These are phyloP conservation scores for Rousettus madagascariensis DNA, from an alignment of 2,797 vertebrate species.

Conservation along the genomic window DNA sequence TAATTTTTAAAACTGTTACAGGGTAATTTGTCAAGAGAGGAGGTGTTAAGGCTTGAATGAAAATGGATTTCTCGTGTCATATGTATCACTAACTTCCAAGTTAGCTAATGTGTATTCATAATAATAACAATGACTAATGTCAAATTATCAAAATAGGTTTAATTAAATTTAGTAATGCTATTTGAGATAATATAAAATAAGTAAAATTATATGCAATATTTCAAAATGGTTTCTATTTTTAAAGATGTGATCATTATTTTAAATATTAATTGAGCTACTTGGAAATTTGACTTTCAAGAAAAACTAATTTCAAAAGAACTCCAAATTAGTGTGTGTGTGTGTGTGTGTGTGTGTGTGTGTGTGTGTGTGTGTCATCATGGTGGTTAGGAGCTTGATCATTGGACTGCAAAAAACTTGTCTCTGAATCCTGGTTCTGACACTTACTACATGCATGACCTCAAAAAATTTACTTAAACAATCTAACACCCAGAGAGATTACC, in stretches of 20 bases:
- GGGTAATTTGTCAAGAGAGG: not conserved
- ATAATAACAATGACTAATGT: not conserved
- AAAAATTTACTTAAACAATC: not conserved
- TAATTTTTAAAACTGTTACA: not conserved
- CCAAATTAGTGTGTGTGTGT: not conserved
- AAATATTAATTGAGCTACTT: not conserved
- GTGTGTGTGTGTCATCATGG: not conserved
- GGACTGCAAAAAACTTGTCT: not conserved
- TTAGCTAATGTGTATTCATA: not conserved
- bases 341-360: not conserved
- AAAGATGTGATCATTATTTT: not conserved
- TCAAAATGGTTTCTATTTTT: slow-evolving; percentile 2
- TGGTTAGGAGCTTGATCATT: not conserved
- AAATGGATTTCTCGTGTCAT: not conserved
- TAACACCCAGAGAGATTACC: not conserved
- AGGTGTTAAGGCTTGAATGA: not conserved
- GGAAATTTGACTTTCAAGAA: not conserved
- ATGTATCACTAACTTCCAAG: not conserved
- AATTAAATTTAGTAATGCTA: not conserved
- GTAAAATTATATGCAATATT: not conserved
- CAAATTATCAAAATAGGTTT: not conserved
- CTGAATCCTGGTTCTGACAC: not conserved
- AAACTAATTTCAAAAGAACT: not conserved
- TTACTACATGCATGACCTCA: not conserved
- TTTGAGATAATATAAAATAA: slow-evolving; percentile 27